phyloP scores from a whole-genome alignment of 2,113 vertebrate species.

The Apodemus sylvaticus region DNA sequence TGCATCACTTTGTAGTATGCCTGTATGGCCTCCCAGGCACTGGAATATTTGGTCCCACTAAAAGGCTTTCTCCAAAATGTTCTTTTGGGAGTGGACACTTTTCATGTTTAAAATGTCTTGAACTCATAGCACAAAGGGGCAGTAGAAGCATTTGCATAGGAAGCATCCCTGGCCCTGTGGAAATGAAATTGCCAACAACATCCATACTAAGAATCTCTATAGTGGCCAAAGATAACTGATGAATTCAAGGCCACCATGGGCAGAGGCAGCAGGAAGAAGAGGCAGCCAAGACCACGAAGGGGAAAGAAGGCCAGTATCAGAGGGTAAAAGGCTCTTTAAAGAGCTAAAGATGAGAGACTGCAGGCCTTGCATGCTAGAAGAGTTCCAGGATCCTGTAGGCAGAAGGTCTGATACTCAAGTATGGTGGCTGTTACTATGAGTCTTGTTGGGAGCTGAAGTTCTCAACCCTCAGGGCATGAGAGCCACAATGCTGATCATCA shows the following conservation, averaged over 20 bases:
- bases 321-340: neutral
- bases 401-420: neutral
- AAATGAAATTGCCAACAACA: neutral
- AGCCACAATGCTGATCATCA: neutral
- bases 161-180: neutral
- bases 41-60: neutral
- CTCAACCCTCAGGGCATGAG: neutral
- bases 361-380: neutral
- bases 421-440: neutral
- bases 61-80: neutral
- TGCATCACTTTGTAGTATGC: neutral
- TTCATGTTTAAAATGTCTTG: neutral
- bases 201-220: neutral
- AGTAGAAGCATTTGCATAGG: neutral
- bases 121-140: neutral
- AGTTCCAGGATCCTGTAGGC: neutral
- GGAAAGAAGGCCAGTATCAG: neutral
- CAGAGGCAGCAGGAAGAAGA: neutral
- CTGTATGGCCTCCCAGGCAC: neutral
- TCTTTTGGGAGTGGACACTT: neutral
- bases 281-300: neutral
- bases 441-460: neutral
- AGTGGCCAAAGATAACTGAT: neutral
- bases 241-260: neutral
- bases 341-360: neutral